phyloP scores from a whole-genome alignment of 1,140 invertebrate species.

The Colletes latitarsis region DNA sequence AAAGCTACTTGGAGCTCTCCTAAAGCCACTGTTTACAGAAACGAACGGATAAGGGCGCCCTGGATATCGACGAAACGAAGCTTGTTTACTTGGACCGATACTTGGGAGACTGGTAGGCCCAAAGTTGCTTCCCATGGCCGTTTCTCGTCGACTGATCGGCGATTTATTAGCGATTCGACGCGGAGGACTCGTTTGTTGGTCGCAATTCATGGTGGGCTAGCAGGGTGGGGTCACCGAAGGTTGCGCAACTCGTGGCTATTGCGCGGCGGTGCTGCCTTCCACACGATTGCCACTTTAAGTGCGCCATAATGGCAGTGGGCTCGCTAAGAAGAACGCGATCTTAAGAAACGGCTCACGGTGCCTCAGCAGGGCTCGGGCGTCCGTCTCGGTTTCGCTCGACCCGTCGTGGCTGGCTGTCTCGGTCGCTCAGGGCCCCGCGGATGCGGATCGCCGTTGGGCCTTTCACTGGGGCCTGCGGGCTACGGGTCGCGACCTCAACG shows the following conservation, averaged over 20 bases:
- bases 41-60: no score
- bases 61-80: no score
- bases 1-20: no score
- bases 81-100: no score
- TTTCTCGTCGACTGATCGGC: background rate
- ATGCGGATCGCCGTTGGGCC: conserved; percentile 77
- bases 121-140: background rate
- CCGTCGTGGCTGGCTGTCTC: conserved; percentile 43
- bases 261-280: conserved; percentile 70
- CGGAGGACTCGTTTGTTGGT: conserved; percentile 22
- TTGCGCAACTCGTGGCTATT: conserved; percentile 73
- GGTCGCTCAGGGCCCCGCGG: conserved; percentile 65
- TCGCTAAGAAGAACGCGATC: conserved; percentile 73
- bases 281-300: conserved; percentile 76
- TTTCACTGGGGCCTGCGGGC: conserved; percentile 73
- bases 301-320: conserved; percentile 73
- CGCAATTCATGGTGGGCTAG: conserved; percentile 38
- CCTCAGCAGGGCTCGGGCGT: conserved; percentile 59
- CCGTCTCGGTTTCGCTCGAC: conserved; percentile 54
- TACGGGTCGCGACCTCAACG: conserved; percentile 76
- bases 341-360: conserved; percentile 71
- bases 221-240: conserved; percentile 69
- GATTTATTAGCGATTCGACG: conserved; percentile 32
- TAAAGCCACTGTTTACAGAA: no score
- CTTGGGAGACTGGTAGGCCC: no score